Evolutionary conservation across 2,797 vertebrate species (phyloP).

Genomic region (Gobio occitaniae): DNA sequence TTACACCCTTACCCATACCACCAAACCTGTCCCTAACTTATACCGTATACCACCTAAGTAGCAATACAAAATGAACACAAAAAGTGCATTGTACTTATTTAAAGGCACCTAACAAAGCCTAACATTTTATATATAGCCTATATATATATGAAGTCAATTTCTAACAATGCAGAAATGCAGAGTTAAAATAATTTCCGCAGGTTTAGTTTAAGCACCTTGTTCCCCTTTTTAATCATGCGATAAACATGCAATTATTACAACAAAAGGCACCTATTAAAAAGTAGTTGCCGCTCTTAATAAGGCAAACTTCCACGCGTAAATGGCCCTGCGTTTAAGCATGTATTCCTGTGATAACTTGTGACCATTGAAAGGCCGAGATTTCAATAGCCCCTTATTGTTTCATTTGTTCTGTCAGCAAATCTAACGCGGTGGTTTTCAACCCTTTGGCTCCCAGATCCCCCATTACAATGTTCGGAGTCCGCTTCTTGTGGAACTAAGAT

Average conservation of each 20-base stretch:
- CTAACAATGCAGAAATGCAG: background rate
- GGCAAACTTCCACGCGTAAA: slow-evolving; percentile 28
- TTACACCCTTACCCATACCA: no score
- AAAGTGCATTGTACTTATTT: no score
- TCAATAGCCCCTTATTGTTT: background rate
- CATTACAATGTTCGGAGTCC: background rate
- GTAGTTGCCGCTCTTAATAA: slow-evolving; percentile 21
- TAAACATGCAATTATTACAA: slow-evolving; percentile 85
- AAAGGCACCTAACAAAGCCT: no score
- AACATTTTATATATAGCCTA: no score
- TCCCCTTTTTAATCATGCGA: slow-evolving; percentile 74
- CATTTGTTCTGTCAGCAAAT: background rate
- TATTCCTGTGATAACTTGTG: slow-evolving; percentile 21
- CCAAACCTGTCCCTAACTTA: no score
- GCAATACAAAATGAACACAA: no score
- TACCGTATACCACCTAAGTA: no score
- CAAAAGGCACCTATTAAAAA: slow-evolving; percentile 31
- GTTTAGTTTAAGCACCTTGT: slow-evolving; percentile 53
- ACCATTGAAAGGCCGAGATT: background rate
- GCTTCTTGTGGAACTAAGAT: background rate
- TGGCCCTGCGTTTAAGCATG: background rate
- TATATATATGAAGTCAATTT: background rate
- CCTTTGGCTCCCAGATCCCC: background rate
- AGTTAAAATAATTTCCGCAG: slow-evolving; percentile 26
- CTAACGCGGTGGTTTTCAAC: background rate